Conservation (phyloP, 2,797 vertebrate species). For the Silurus lanzhouensis region DNA sequence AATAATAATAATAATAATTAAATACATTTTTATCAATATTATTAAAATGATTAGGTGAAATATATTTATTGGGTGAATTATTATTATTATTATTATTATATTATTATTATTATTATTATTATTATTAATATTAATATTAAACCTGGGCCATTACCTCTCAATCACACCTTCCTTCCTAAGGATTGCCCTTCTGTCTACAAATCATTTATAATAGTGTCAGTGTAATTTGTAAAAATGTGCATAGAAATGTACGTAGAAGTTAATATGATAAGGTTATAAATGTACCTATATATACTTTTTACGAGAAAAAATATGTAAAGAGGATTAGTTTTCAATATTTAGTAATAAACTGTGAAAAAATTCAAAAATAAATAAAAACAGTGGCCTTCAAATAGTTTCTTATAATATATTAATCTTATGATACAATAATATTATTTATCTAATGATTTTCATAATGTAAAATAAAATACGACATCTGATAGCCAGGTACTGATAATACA, state of each 20-base stretch:
- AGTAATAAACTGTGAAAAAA: too few relatives aligned
- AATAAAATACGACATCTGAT: background rate
- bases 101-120: too few relatives aligned
- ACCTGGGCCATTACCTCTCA: background rate
- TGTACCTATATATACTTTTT: background rate
- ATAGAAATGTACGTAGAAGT: background rate
- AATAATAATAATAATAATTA: background rate
- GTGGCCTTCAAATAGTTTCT: too few relatives aligned
- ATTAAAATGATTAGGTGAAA: too few relatives aligned
- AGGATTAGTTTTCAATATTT: background rate
- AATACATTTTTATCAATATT: background rate
- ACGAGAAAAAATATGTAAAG: background rate
- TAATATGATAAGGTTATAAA: background rate
- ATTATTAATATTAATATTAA: background rate
- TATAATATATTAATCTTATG: too few relatives aligned
- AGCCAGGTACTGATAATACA: background rate
- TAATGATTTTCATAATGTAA: background rate
- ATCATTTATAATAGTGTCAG: background rate
- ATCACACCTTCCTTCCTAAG: background rate
- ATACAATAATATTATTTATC: too few relatives aligned
- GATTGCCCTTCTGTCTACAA: background rate
- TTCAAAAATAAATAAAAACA: too few relatives aligned
- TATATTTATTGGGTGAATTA: background rate
- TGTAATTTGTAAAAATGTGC: background rate
- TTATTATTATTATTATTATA: background rate